These are phyloP conservation scores for Caenorhabditis latens DNA, from an alignment of 1,140 invertebrate species.

Conservation along the genomic window DNA sequence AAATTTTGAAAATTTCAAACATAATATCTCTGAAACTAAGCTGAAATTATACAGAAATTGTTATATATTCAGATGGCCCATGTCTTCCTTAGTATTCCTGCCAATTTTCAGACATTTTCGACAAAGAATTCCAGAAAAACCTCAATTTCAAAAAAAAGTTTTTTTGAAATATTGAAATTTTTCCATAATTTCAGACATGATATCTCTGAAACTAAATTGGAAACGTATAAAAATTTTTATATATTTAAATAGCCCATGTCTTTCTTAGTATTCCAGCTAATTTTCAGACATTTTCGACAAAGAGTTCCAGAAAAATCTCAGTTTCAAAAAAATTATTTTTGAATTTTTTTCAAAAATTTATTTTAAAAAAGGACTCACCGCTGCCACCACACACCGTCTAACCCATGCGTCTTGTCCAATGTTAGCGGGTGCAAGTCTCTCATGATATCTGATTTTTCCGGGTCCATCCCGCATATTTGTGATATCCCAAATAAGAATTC, in stretches of 20 bases:
- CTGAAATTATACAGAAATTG: too few species aligned
- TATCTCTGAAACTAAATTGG: background rate
- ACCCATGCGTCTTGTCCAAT: constrained; percentile 37
- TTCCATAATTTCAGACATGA: background rate
- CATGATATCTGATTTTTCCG: background rate
- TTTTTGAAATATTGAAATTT: background rate
- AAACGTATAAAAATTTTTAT: too few species aligned
- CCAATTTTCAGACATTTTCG: background rate
- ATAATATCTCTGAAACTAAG: too few species aligned
- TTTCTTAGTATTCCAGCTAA: too few species aligned
- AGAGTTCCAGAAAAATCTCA: background rate
- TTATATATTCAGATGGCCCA: too few species aligned
- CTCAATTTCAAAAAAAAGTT: too few species aligned
- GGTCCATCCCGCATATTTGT: constrained; percentile 25
- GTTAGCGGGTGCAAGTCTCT: background rate
- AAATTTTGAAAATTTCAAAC: too few species aligned
- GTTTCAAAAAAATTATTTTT: background rate
- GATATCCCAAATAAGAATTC: constrained; percentile 26
- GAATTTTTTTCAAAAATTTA: background rate
- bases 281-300: background rate
- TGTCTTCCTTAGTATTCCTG: too few species aligned
- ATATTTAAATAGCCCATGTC: too few species aligned
- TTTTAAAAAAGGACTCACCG: background rate
- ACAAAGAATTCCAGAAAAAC: background rate
- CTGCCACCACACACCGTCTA: background rate